phyloP scores from a whole-genome alignment of 2,113 vertebrate species.

The Hemiprocne comata region DNA sequence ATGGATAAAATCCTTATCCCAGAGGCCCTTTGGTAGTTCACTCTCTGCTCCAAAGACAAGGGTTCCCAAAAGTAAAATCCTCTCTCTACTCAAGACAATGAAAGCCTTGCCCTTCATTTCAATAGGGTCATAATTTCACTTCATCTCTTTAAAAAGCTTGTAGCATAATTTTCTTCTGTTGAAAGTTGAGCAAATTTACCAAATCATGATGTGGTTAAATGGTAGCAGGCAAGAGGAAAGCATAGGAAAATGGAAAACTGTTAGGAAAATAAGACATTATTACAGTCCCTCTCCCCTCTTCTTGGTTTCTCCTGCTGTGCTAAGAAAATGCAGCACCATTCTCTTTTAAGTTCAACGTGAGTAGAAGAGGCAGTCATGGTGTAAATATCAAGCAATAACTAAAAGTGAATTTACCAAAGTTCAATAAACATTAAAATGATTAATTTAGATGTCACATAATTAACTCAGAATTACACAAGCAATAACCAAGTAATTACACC shows the following conservation, averaged over 20 bases:
- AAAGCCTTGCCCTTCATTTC: not conserved
- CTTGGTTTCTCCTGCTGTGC: not conserved
- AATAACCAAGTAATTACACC: slow-evolving; percentile 83
- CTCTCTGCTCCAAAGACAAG: not conserved
- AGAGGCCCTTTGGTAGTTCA: not conserved
- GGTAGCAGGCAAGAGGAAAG: not conserved
- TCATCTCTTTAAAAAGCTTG: not conserved
- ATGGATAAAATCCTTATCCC: not conserved
- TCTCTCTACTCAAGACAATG: not conserved
- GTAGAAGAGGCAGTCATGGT: slow-evolving; percentile 5
- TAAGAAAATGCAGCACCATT: not conserved
- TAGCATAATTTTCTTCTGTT: not conserved
- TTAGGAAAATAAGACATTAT: not conserved
- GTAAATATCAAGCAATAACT: slow-evolving; percentile 68
- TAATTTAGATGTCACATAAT: slow-evolving; percentile 83
- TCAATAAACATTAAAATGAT: slow-evolving; percentile 86
- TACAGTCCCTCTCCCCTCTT: not conserved
- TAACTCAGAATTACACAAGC: slow-evolving; percentile 82
- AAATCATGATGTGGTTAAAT: not conserved
- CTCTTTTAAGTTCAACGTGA: slow-evolving; percentile 20
- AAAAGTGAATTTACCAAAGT: slow-evolving; percentile 78
- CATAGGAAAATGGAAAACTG: not conserved
- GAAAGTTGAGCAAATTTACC: not conserved
- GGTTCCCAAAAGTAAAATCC: not conserved
- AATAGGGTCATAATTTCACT: not conserved